Evolutionary conservation across 2,888 invertebrate genomes (phyloP), one percentile per base, ranked within the genome.

Genomic region (Agrotis segetum): DNA sequence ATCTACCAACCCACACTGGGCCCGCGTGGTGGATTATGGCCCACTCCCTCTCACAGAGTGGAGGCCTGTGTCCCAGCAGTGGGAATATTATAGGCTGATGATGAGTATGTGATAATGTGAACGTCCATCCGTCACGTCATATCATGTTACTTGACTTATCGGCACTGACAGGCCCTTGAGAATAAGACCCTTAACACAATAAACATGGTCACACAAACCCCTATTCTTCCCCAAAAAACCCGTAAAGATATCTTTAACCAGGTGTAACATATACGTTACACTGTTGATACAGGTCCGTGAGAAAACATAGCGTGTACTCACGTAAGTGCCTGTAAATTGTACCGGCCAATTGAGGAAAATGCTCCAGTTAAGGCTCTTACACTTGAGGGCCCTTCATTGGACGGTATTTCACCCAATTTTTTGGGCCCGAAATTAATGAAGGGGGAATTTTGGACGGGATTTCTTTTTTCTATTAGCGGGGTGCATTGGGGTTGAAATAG

Each of bases 221-320:
- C 40, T 21, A 68, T 55, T n/a, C 40, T 53, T 63, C 53, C 24
- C 29, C 29, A 21, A 55, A 17, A 11, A 16, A 40, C 11, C n/a
- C 21, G 44, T 50, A 71, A 72, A 29, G 14, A 73, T 9, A 67
- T 49, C 44, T 3, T 29, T 17, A 1, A 29, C 62, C 64, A 72
- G 64, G 58, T 65, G 58, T 58, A 46, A 53, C 17, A 34, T 67
- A 67, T 67, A 76, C n/a, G 14, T 60, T 52, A 5, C 17, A 46
- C 17, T 69, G 55, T 77, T 74, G 21, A 47, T 69, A 60, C n/a
- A 56, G 55, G 77, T 21, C 55, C 70, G 19, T 58, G 21, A 24
- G 52, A 74, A 78, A 78, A 78, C 75, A 71, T 40, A 29, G 29
- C 60, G 17, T 64, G 55, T 78, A 61, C 72, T 17, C 72, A 72